A percentile compares a stretch with the other conserved stretches of the same genome.
phyloP scores from a whole-genome alignment of 2,113 vertebrate species.

The Amia ocellicauda region DNA sequence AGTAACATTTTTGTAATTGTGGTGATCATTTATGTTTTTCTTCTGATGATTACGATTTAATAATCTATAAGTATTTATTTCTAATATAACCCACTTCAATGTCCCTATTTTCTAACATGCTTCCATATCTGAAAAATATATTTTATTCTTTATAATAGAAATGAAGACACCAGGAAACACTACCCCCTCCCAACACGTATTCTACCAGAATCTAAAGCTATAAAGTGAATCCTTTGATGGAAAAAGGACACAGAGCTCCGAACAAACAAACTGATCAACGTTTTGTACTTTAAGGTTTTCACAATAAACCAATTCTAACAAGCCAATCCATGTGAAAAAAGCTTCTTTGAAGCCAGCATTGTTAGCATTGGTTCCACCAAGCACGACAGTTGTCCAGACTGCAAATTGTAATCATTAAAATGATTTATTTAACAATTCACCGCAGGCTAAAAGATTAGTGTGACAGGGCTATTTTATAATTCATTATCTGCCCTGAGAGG shows the following conservation, averaged over 20 bases:
- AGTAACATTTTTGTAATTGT: no score
- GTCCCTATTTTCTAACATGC: no score
- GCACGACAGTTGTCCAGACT: constrained; percentile 32
- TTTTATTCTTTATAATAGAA: no score
- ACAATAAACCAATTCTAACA: constrained; percentile 2
- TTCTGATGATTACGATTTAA: no score
- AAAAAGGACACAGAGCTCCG: not conserved
- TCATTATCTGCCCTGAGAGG: constrained; percentile 58
- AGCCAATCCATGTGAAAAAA: not conserved
- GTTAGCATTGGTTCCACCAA: constrained; percentile 16
- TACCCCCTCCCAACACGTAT: not conserved
- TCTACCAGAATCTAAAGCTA: not conserved
- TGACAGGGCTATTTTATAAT: constrained; percentile 68
- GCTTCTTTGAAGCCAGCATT: not conserved
- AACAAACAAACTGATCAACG: not conserved
- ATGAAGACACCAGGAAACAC: no score
- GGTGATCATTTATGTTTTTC: no score
- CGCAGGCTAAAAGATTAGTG: constrained; percentile 62
- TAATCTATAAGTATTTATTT: no score
- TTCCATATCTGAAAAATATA: no score
- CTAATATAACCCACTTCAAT: no score
- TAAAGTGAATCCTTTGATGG: not conserved
- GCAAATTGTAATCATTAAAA: constrained; percentile 61
- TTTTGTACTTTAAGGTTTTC: not conserved
- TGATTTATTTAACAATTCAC: constrained; percentile 68